phyloP scores from a whole-genome alignment of 2,113 vertebrate species.

The Gymnocephalus cernua region DNA sequence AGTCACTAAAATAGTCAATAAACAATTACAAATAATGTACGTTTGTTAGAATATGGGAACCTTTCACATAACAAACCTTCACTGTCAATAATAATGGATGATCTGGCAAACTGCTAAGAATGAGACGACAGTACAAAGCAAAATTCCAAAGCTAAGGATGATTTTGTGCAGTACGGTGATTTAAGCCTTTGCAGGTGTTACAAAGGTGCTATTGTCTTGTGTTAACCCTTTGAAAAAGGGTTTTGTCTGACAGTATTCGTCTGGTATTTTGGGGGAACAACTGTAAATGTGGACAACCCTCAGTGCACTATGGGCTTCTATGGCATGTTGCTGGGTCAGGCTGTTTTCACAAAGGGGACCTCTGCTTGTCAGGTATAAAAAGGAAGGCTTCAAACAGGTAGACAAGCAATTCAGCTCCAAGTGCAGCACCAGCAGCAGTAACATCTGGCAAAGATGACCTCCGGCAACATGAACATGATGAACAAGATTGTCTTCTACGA shows the following conservation, averaged over 20 bases:
- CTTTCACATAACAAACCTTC: background rate
- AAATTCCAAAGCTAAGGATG: constrained; percentile 27
- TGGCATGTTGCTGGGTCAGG: constrained; percentile 59
- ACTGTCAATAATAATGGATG: background rate
- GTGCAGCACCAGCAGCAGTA: constrained; percentile 34
- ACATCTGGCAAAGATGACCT: constrained; percentile 48
- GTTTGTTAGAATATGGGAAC: background rate
- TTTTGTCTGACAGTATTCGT: constrained; percentile 41
- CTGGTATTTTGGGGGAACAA: constrained; percentile 48
- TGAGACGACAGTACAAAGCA: background rate
- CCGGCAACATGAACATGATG: constrained; percentile 55
- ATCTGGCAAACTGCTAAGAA: constrained; percentile 1
- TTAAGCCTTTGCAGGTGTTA: constrained; percentile 23
- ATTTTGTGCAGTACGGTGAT: constrained; percentile 7
- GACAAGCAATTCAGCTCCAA: constrained; percentile 56
- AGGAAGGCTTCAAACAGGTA: constrained; percentile 38
- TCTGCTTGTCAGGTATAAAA: constrained; percentile 60
- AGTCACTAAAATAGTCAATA: background rate
- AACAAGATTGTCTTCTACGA: constrained; percentile 74
- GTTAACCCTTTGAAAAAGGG: constrained; percentile 52
- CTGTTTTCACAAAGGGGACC: constrained; percentile 52
- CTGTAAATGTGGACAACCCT: constrained; percentile 40
- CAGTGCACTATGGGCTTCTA: constrained; percentile 45
- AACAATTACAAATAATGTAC: background rate
- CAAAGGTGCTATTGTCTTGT: constrained; percentile 46